Evolutionary conservation across 2,888 invertebrate species (phyloP), one percentile per base, ranked within the genome.

Genomic region (Meliscaeva auricollis): DNA sequence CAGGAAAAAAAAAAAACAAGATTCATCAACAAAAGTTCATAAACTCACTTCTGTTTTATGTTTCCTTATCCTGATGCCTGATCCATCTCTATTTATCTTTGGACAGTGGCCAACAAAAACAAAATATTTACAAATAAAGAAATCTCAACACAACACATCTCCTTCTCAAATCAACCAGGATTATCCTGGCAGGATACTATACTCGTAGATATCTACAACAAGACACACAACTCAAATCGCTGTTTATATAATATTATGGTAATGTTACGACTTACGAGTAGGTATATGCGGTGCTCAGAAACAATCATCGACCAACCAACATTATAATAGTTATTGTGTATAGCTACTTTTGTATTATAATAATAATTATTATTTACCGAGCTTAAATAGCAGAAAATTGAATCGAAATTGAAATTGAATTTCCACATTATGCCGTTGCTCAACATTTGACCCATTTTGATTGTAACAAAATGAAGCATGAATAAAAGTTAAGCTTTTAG

Each of bases 341-440:
- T 30, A 35, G 48, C 44, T 20, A 32, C 32, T 32, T 17, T 48
- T 13, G 15, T 15, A 17, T 17, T 11, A 7, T 2, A 7, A 26
- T 44, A 69, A 81, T 81, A 69, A 85, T 85, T 81, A 77, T 77
- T 85, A 81, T 85, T 85, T 81, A 85, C 85, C 38, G 69, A 69
- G 56, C 81, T 66, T 76, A 81, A 85, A 77, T 77, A 68, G 81
- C 81, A 85, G 85, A 85, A 81, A 85, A 85, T 85, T 76, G 85
- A 85, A 81, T 73, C 5, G 56, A 72, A 85, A 81, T 81, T 58
- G 70, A 72, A 85, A 81, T 81, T 76, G 76, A 76, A 81, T 76
- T 73, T 46, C 20, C 20, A 20, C 38, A 70, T 17, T 62, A 3
- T 64, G 17, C 46, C 17, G 17, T 46, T 46, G 56, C 58, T 81